These are phyloP conservation scores for Phalanger gymnotis DNA, from an alignment of 2,797 vertebrate species.

Conservation along the genomic window DNA sequence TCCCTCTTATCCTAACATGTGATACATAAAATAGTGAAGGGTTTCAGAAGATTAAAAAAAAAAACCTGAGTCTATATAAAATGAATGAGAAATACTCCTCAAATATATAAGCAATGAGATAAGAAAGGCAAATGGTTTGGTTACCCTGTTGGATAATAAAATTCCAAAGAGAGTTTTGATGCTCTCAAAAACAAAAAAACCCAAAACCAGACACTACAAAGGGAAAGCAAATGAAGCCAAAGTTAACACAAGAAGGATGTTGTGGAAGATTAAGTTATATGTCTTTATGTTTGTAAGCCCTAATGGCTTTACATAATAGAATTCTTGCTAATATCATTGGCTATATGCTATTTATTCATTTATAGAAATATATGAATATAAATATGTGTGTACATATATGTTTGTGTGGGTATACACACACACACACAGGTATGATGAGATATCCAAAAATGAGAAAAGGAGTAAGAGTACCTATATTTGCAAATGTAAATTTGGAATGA, in stretches of 20 bases:
- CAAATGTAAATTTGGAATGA: background rate
- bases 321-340: background rate
- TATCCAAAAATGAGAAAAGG: background rate
- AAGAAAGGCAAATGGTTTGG: background rate
- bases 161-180: background rate
- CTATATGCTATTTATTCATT: background rate
- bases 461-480: background rate
- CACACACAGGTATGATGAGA: background rate
- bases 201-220: background rate
- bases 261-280: background rate
- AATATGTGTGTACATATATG: too few species aligned
- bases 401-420: too few species aligned
- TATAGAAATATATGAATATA: background rate
- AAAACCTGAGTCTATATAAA: background rate
- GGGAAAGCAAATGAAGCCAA: conserved; percentile 23
- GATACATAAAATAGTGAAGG: background rate
- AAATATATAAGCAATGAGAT: background rate
- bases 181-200: background rate
- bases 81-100: background rate
- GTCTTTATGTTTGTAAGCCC: background rate
- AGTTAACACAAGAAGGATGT: background rate
- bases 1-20: background rate
- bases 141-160: background rate
- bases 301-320: background rate
- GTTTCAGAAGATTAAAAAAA: conserved; percentile 1